Base-by-base conservation (phyloP, 1,140 invertebrate genomes). In the Sminthurides bifidus region DNA sequence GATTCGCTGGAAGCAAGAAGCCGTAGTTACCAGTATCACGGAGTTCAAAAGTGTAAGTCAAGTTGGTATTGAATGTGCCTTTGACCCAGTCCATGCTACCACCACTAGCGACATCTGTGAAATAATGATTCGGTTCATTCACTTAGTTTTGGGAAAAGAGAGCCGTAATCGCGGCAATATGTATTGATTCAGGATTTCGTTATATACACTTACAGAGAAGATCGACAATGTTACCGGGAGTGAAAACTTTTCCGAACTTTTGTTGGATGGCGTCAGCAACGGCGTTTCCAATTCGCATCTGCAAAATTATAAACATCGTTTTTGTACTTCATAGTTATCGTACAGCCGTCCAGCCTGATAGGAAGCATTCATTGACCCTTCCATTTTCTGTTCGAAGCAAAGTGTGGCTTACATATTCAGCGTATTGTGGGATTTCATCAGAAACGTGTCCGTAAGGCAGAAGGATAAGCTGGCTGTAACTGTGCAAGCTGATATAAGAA, bases 401-500 rank as follows among this genome's bases (percentile, higher is more conserved):
- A 29, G 5, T 30, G 24, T 24, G 2, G 30, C 46, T 21, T 46
- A 58, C 56, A n/a, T 52, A 58, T 46, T 41, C 40, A 0, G 17
- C 21, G 29, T 58, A 58, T 12, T 58, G 49, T 46, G 56, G 56
- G 29, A 52, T 52, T 29, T 29, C 30, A 1, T 29, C 12, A 19
- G 52, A 52, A 17, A 38, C 41, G 19, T 58, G 56, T 38, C 56
- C 56, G 23, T n/a, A 58, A 1, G 77, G 77, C 46, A 79, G 70
- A 56, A 80, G 73, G 35, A 79, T 72, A n/a, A 75, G 68, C 72
- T 91, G 86, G 1, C 84, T 84, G 66, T 92, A 92, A 43, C 87
- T 86, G 68, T 93, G 90, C 63, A 92, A 78, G 2, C 84, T 84
- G 24, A 92, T 66, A 58, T 87, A 92, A 4, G 81, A 79, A 60